Conservation (phyloP, 2,113 vertebrate species). For the Melanostigma gelatinosum region DNA sequence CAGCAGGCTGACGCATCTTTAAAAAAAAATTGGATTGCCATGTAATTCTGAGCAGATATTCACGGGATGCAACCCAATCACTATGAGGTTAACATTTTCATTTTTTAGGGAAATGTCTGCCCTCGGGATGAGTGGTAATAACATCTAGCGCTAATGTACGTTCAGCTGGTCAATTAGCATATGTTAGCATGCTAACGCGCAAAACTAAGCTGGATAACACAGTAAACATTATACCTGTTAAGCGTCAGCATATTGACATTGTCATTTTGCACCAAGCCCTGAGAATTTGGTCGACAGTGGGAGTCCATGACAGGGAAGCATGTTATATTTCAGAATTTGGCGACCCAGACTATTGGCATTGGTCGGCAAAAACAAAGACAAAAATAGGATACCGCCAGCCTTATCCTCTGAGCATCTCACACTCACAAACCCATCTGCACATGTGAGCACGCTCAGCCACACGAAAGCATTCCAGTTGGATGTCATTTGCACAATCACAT, state of each 20-base stretch:
- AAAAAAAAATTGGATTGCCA: neutral
- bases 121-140: too few relatives aligned
- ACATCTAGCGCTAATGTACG: neutral
- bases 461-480: conserved; percentile 23
- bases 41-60: neutral
- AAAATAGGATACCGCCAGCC: neutral
- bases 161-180: neutral
- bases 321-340: neutral
- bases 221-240: neutral
- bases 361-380: neutral
- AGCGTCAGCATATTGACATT: neutral
- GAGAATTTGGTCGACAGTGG: neutral
- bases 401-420: neutral
- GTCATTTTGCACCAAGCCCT: neutral
- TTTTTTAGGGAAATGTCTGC: neutral
- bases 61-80: neutral
- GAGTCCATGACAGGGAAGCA: neutral
- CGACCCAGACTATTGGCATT: neutral
- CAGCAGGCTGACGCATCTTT: neutral
- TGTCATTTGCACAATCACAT: conserved; percentile 30
- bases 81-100: neutral
- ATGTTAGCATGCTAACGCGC: neutral
- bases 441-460: conserved; percentile 9
- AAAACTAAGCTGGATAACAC: neutral
- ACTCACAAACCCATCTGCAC: conserved; percentile 14